Conservation (phyloP, 2,888 invertebrate genomes). For the Suillia variegata region DNA sequence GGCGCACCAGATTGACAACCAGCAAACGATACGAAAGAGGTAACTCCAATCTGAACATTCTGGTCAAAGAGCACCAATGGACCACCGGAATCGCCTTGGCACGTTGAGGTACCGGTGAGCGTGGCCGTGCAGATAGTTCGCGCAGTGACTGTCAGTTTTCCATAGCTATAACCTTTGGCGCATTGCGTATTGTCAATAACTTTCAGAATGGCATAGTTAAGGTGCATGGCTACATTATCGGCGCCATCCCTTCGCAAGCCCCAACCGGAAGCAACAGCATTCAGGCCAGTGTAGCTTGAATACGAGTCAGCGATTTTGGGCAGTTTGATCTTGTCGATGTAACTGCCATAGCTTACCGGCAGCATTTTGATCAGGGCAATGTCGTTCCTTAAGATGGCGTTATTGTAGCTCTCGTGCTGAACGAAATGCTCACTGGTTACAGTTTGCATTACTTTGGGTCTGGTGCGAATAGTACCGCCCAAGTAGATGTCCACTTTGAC, state of each 20-base stretch:
- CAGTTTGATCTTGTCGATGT: slow-evolving; percentile 38
- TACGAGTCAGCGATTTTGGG: slow-evolving; percentile 33
- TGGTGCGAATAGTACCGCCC: slow-evolving; percentile 30
- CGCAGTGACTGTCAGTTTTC: slow-evolving; percentile 26
- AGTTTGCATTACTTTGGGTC: slow-evolving; percentile 11
- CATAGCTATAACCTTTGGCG: slow-evolving; percentile 30
- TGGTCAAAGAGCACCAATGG: too few species aligned
- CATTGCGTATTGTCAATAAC: slow-evolving; percentile 42
- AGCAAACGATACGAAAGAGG: too few species aligned
- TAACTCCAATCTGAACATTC: too few species aligned
- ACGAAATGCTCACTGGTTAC: slow-evolving; percentile 31
- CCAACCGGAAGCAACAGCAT: slow-evolving; percentile 50
- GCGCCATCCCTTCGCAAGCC: slow-evolving; percentile 41
- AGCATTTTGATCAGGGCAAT: slow-evolving; percentile 43
- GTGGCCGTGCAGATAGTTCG: slow-evolving; percentile 43
- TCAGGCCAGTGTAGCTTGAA: slow-evolving; percentile 33
- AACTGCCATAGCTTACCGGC: slow-evolving; percentile 27
- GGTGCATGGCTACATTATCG: slow-evolving; percentile 31
- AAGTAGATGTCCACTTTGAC: slow-evolving; percentile 39
- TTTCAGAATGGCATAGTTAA: slow-evolving; percentile 39
- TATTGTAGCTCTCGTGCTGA: slow-evolving; percentile 39
- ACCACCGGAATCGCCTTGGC: slow-evolving; percentile 49
- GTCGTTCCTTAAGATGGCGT: slow-evolving; percentile 40
- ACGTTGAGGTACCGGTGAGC: slow-evolving; percentile 35
- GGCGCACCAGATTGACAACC: too few species aligned